phyloP scores from a whole-genome alignment of 2,888 invertebrate species.

The Lamellibrachia satsuma region DNA sequence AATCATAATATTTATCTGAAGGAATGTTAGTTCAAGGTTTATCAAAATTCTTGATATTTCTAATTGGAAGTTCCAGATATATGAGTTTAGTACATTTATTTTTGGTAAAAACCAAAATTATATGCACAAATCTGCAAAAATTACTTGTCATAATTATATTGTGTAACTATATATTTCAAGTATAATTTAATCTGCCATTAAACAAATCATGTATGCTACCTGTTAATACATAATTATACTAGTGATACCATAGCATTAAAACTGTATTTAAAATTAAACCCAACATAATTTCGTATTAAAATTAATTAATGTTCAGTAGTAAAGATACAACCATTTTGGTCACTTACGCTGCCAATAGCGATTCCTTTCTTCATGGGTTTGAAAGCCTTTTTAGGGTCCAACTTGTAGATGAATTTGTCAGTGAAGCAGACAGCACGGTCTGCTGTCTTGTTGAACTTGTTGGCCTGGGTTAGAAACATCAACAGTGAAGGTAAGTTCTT shows the following conservation, averaged over 20 bases:
- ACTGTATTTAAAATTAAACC: background rate
- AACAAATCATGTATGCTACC: too few relatives aligned
- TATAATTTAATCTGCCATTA: too few relatives aligned
- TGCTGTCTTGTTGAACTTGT: slow-evolving; percentile 80
- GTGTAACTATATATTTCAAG: too few relatives aligned
- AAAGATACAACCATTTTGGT: background rate
- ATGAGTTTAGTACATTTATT: too few relatives aligned
- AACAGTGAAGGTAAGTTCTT: too few relatives aligned
- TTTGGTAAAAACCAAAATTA: too few relatives aligned
- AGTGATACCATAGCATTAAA: background rate
- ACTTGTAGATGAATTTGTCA: slow-evolving; percentile 84
- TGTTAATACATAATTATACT: too few relatives aligned
- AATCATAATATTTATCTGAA: background rate
- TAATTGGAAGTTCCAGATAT: too few relatives aligned
- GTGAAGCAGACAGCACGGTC: slow-evolving; percentile 90
- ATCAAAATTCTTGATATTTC: too few relatives aligned
- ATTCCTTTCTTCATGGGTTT: slow-evolving; percentile 88
- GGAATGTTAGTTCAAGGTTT: too few relatives aligned
- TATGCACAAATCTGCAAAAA: too few relatives aligned
- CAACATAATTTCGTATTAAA: background rate
- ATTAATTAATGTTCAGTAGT: background rate
- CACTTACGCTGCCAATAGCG: slow-evolving; percentile 57
- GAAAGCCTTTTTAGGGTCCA: slow-evolving; percentile 83
- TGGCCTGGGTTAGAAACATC: slow-evolving; percentile 67
- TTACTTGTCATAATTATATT: too few relatives aligned